A percentile compares a stretch with the other conserved stretches of the same genome.
Evolutionary conservation across 2,113 vertebrate genomes (phyloP).

Genomic region (Atrichornis clamosus): DNA sequence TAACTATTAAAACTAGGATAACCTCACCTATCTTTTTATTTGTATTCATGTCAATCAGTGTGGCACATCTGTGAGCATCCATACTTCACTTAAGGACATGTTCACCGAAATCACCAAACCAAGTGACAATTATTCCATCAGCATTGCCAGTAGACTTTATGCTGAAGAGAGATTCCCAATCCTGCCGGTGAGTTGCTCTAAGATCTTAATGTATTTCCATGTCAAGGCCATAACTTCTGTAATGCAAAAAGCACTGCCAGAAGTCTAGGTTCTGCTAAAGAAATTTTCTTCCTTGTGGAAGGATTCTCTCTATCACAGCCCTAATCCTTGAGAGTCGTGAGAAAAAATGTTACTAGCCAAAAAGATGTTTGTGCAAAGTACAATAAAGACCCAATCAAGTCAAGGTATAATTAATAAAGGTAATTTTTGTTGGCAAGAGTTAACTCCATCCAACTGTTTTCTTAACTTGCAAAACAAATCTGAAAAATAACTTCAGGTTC

Average conservation of each 20-base stretch:
- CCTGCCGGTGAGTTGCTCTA: constrained; percentile 38
- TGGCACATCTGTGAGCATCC: not conserved
- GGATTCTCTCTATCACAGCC: not conserved
- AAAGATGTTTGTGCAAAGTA: not conserved
- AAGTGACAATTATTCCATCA: not conserved
- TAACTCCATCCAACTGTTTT: not conserved
- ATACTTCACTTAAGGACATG: not conserved
- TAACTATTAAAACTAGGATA: not conserved
- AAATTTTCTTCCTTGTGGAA: not conserved
- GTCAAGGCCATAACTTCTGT: not conserved
- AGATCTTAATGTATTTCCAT: not conserved
- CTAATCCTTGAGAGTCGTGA: not conserved
- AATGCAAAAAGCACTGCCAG: not conserved
- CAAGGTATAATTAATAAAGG: not conserved
- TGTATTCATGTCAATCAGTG: not conserved
- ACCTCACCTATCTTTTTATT: not conserved
- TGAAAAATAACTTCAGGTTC: not conserved
- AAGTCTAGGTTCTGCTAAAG: not conserved
- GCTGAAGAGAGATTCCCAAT: not conserved
- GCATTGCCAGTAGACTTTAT: constrained; percentile 26
- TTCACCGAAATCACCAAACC: not conserved
- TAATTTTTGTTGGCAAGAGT: not conserved
- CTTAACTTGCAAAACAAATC: not conserved
- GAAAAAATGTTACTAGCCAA: not conserved
- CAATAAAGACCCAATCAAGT: not conserved